Evolutionary conservation across 2,888 invertebrate genomes (phyloP).

Genomic region (Epinotia ramella): DNA sequence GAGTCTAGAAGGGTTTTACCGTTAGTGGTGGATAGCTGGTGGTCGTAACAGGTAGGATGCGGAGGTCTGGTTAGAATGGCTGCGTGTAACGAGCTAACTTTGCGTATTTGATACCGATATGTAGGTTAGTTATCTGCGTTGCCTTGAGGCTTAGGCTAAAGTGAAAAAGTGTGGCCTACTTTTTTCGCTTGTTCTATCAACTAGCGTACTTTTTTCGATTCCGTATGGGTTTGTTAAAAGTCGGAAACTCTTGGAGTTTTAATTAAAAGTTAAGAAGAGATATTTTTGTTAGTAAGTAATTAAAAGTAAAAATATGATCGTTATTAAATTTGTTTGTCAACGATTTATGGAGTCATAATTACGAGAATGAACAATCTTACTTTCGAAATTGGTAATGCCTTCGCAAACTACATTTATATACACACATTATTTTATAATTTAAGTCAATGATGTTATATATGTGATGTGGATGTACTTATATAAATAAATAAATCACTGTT

Average conservation of each 20-base stretch:
- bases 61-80: slow-evolving; percentile 24
- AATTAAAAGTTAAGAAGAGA: slow-evolving; percentile 60
- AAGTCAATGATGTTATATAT: too few relatives aligned
- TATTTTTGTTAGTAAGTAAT: slow-evolving; percentile 38
- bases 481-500: too few relatives aligned
- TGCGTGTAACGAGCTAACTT: slow-evolving; percentile 41
- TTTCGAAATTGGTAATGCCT: background rate
- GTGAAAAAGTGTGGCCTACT: slow-evolving; percentile 5
- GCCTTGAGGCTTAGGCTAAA: slow-evolving; percentile 15
- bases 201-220: slow-evolving; percentile 45
- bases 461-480: too few relatives aligned
- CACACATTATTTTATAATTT: background rate
- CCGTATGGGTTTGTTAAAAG: slow-evolving; percentile 51
- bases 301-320: slow-evolving; percentile 29
- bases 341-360: background rate
- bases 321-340: slow-evolving; percentile 26
- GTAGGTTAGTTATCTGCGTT: slow-evolving; percentile 46
- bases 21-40: background rate
- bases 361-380: background rate
- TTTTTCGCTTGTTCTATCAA: background rate
- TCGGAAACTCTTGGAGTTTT: slow-evolving; percentile 53
- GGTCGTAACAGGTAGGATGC: slow-evolving; percentile 9
- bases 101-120: slow-evolving; percentile 42
- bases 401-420: background rate
- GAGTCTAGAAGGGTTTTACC: slow-evolving; percentile 49